Conservation (phyloP, 2,888 invertebrate species). For the Paralinhomoeus sp. region DNA sequence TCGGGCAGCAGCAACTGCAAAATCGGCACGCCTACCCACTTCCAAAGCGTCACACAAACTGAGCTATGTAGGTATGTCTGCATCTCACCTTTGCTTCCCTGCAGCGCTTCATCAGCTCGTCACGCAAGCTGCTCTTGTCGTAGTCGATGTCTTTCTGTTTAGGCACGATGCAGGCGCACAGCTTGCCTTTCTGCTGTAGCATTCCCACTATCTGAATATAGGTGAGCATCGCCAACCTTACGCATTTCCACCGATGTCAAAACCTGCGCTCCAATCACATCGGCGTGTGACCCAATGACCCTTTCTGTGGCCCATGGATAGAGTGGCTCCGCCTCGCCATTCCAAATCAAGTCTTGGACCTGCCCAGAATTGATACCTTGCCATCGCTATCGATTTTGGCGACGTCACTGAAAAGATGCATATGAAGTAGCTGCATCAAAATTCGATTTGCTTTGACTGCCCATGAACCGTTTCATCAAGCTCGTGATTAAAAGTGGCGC, state of each 20-base stretch:
- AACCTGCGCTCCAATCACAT: constrained; percentile 30
- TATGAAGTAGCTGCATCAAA: no score
- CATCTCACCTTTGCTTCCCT: background rate
- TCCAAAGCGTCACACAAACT: no score
- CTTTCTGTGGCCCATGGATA: constrained; percentile 31
- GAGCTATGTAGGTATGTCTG: no score
- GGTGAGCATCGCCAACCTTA: no score
- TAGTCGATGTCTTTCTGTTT: background rate
- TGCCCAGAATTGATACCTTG: constrained; percentile 27
- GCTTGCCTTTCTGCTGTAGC: constrained; percentile 19
- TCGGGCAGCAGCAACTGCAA: constrained; percentile 24
- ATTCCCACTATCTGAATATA: no score
- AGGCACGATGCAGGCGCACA: constrained; percentile 7
- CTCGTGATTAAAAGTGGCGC: no score
- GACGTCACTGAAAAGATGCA: constrained; percentile 24
- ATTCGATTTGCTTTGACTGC: no score
- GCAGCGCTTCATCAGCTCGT: background rate
- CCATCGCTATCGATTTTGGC: constrained; percentile 27
- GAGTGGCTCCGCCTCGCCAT: constrained; percentile 28
- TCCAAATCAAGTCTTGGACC: constrained; percentile 29
- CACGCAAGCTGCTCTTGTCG: background rate
- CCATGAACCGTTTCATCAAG: no score
- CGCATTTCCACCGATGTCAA: no score
- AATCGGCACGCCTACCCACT: background rate
- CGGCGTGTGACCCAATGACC: constrained; percentile 26